Evolutionary conservation across 2,888 invertebrate species (phyloP).

Genomic region (Acleris emargana): DNA sequence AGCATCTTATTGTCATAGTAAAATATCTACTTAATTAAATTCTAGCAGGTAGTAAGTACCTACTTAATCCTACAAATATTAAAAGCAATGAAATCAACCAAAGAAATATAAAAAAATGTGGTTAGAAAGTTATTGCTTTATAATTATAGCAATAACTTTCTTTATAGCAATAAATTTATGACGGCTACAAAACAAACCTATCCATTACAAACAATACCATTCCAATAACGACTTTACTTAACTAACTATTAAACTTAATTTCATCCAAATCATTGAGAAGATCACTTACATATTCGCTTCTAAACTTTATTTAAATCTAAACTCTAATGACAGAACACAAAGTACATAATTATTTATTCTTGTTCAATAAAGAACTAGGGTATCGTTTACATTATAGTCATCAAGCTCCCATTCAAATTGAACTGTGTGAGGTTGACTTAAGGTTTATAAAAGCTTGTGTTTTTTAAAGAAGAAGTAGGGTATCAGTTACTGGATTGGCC

Average conservation of each 20-base stretch:
- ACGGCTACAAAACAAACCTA: constrained; percentile 44
- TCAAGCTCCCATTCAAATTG: accelerated
- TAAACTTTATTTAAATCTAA: constrained; percentile 40
- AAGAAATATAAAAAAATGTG: too few species aligned
- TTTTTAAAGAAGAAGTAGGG: constrained; percentile 69
- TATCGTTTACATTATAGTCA: not conserved
- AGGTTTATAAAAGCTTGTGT: constrained; percentile 41
- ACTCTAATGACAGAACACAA: constrained; percentile 42
- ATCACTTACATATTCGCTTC: constrained; percentile 69
- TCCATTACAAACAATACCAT: constrained; percentile 63
- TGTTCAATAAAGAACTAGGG: not conserved
- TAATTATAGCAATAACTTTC: too few species aligned
- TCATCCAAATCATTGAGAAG: constrained; percentile 50
- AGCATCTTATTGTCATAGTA: too few species aligned
- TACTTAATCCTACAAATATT: too few species aligned
- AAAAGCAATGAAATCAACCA: too few species aligned
- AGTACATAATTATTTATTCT: not conserved
- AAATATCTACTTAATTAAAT: too few species aligned
- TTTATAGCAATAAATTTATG: constrained; percentile 30
- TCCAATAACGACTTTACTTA: constrained; percentile 47
- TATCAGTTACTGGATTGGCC: constrained; percentile 83
- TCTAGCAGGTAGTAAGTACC: too few species aligned
- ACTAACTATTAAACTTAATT: constrained; percentile 43
- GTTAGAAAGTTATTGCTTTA: too few species aligned
- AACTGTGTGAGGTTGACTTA: constrained; percentile 41